Evolutionary conservation across 2,888 invertebrate species (phyloP), one percentile per base, ranked within the genome.

Genomic region (Sisyra nigra): DNA sequence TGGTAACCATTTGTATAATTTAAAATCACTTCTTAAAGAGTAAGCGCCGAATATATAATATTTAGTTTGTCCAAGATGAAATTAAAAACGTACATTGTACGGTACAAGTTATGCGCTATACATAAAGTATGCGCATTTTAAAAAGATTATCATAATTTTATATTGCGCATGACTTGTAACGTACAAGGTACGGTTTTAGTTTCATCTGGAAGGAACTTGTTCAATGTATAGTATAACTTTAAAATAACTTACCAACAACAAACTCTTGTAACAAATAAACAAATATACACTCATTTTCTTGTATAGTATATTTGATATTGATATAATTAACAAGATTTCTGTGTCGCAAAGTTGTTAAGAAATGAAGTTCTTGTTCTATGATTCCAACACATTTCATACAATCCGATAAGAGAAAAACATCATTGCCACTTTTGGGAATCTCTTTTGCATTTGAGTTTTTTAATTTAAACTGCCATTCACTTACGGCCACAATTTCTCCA

Each of bases 361-460:
- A 69, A 54, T 75, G 74, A 31, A 89, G 65, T 59, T 91, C 91
- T 55, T 83, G 80, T 52, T 91, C 87, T 40, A 89, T 70, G 46
- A 70, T 69, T 33, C 65, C 65, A 3, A 85, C 58, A 60, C 82
- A 74, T 41, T 68, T 69, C 47, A 67, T 65, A 2, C 71, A 58
- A 0, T 65, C 54, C 29, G 57, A 56, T n/a, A 57, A 45, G 47
- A 62, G 61, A 29, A 44, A 17, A 19, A 7, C 7, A 7, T 32
- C 31, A 17, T 8, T 2, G 15, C 34, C 34, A 30, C n/a, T 14
- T 10, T 18, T 9, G 19, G 14, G 11, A 11, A 8, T 18, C 11
- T 45, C 50, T 31, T 48, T 44, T 24, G 42, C 36, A 11, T 19
- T 42, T 10, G 13, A 15, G 17, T 18, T 24, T 57, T 46, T 63